phyloP scores from a whole-genome alignment of 2,888 invertebrate species.

The Synanthedon vespiformis region DNA sequence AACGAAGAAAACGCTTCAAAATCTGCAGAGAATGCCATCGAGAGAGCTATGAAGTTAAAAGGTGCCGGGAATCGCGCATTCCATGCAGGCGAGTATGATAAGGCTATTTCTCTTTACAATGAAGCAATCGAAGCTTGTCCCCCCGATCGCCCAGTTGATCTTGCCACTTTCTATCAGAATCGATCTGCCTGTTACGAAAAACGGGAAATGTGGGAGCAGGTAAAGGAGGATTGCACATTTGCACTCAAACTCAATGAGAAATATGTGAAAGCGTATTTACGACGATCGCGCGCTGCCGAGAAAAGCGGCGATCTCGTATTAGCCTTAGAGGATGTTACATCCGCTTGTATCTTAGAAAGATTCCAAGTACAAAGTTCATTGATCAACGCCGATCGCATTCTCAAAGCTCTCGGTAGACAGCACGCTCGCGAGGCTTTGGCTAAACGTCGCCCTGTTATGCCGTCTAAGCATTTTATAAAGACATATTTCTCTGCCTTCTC shows the following conservation, averaged over 20 bases:
- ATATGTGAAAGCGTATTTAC: constrained; percentile 88
- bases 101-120: constrained; percentile 90
- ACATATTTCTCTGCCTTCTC: constrained; percentile 90
- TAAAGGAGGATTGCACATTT: constrained; percentile 87
- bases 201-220: constrained; percentile 84
- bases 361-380: constrained; percentile 87
- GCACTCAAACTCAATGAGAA: constrained; percentile 87
- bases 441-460: constrained; percentile 78
- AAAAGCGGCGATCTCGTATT: constrained; percentile 81
- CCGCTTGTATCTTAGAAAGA: constrained; percentile 90
- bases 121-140: constrained; percentile 94
- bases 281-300: constrained; percentile 88
- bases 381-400: constrained; percentile 86
- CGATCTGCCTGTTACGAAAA: constrained; percentile 96
- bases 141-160: constrained; percentile 75
- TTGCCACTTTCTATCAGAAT: constrained; percentile 95
- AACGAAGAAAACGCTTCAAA: constrained; percentile 61
- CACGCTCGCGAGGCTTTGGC: constrained; percentile 82
- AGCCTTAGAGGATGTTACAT: constrained; percentile 92
- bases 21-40: constrained; percentile 71
- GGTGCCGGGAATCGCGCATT: constrained; percentile 90
- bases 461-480: constrained; percentile 87
- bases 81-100: constrained; percentile 87
- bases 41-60: constrained; percentile 84
- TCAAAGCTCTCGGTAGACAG: constrained; percentile 82